Conservation (phyloP, 2,888 invertebrate species). For the Dicyrtoma fusca region DNA sequence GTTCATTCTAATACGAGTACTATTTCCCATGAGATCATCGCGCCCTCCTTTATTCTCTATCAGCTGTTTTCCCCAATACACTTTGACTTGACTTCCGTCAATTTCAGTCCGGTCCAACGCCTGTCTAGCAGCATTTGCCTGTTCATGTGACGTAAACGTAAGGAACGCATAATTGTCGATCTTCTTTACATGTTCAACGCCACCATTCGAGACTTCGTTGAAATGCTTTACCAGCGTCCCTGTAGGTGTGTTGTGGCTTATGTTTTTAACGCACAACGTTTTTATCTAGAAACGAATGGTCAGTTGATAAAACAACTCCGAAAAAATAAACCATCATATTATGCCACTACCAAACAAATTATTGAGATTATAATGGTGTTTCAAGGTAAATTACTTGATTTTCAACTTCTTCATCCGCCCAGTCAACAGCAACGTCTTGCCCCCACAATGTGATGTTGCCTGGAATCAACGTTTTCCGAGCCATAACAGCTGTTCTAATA, state of each 20-base stretch:
- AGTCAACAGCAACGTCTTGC: conserved; percentile 75
- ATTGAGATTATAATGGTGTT: too few species aligned
- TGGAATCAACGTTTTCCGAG: conserved; percentile 68
- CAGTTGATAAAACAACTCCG: too few species aligned
- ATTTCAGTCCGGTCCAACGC: conserved; percentile 61
- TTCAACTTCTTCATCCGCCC: conserved; percentile 82
- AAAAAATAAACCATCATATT: too few species aligned
- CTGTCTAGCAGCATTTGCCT: conserved; percentile 64
- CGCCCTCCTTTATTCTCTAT: too few species aligned
- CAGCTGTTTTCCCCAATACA: too few species aligned
- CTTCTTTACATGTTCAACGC: conserved; percentile 69
- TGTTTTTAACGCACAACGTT: conserved; percentile 73
- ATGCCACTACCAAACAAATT: too few species aligned
- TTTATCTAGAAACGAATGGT: conserved; percentile 75
- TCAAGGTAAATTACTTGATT: conserved; percentile 63
- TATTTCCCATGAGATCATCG: too few species aligned
- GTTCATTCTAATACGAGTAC: too few species aligned
- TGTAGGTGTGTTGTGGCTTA: too few species aligned
- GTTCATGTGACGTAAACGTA: conserved; percentile 69
- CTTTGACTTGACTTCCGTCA: too few species aligned
- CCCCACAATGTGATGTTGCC: conserved; percentile 69
- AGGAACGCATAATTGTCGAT: conserved; percentile 78
- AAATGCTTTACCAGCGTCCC: conserved; percentile 64
- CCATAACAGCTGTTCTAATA: conserved; percentile 73
- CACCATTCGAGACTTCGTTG: conserved; percentile 58